Evolutionary conservation across 2,113 vertebrate species (phyloP).

Genomic region (Syrrhaptes paradoxus): DNA sequence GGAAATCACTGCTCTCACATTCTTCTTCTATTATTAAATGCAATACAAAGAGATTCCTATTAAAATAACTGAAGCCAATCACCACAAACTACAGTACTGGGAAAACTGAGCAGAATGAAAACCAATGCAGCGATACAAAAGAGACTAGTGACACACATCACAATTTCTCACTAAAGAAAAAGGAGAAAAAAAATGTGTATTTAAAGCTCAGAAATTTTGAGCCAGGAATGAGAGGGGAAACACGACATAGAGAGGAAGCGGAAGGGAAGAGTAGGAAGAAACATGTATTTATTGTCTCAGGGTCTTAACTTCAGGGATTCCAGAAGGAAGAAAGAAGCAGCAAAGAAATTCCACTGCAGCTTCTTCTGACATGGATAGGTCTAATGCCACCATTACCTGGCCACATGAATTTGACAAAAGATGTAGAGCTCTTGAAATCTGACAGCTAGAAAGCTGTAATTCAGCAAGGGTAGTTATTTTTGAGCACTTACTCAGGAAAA

Average conservation of each 20-base stretch:
- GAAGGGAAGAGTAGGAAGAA: not conserved
- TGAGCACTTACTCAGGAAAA: conserved; percentile 47
- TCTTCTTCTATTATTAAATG: conserved; percentile 3
- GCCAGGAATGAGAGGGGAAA: not conserved
- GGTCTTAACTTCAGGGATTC: not conserved
- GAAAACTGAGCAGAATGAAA: not conserved
- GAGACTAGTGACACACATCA: not conserved
- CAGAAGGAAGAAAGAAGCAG: not conserved
- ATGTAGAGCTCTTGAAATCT: not conserved
- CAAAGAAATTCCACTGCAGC: not conserved
- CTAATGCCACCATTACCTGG: not conserved
- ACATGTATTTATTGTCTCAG: not conserved
- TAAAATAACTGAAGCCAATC: not conserved
- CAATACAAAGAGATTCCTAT: not conserved
- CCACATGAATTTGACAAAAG: not conserved
- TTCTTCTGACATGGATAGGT: not conserved
- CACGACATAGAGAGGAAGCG: not conserved
- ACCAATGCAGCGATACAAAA: not conserved
- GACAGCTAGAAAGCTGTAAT: conserved; percentile 30
- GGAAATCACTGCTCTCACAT: not conserved
- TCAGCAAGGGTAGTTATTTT: conserved; percentile 59
- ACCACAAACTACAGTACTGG: not conserved
- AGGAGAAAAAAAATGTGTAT: not conserved
- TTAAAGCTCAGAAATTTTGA: not conserved
- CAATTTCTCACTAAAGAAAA: not conserved